phyloP scores from a whole-genome alignment of 2,797 vertebrate species.

The Odontamblyopus rebecca region DNA sequence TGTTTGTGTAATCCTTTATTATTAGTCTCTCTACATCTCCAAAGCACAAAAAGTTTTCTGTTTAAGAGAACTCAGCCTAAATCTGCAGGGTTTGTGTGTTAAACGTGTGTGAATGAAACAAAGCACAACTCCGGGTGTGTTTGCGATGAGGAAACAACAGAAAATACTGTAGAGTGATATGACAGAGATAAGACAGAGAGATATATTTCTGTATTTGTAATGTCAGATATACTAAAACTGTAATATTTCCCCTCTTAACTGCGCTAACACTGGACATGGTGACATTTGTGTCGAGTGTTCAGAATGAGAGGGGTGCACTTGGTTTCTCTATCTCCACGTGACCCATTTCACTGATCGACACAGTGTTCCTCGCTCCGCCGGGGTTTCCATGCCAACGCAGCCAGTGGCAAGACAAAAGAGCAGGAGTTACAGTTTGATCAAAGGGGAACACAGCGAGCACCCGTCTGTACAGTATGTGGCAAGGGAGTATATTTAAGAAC shows the following conservation, averaged over 20 bases:
- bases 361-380: constrained; percentile 72
- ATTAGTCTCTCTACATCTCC: no score
- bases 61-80: no score
- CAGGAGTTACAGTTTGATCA: constrained; percentile 65
- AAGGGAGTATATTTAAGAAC: not conserved
- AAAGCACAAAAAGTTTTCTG: no score
- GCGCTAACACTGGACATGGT: not conserved
- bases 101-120: no score
- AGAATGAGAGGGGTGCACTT: constrained; percentile 31
- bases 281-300: constrained; percentile 7
- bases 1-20: no score
- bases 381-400: constrained; percentile 81
- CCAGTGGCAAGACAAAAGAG: constrained; percentile 75
- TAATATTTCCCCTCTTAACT: not conserved
- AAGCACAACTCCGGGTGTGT: no score
- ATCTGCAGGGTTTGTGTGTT: no score
- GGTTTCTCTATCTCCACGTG: constrained; percentile 68
- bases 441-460: constrained; percentile 38
- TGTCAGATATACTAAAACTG: not conserved
- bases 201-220: not conserved
- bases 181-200: no score
- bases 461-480: not conserved
- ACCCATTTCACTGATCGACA: constrained; percentile 80
- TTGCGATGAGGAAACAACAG: no score
- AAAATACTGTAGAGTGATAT: no score